Base-by-base conservation (phyloP, 2,888 invertebrate species). In the Lepidonotus clava region DNA sequence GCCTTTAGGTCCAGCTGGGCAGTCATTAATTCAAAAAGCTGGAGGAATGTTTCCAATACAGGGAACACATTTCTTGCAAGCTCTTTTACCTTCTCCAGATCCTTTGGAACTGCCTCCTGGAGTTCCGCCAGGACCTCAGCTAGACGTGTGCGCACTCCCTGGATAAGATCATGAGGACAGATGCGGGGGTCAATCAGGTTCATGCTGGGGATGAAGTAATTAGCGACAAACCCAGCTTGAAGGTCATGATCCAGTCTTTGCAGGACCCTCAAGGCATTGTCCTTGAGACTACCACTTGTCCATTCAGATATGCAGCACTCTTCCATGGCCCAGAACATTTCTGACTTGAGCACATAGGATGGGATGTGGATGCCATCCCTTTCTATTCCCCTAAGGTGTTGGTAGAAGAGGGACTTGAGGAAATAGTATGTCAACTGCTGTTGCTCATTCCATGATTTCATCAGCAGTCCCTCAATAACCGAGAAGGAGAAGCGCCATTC, bases 71-170 rank as follows among this genome's bases (percentile, higher is more conserved):
- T n/a, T n/a, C n/a, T n/a, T n/a, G n/a, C n/a, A n/a, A n/a, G n/a
- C n/a, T n/a, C n/a, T n/a, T n/a, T n/a, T n/a, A 71, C 32, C n/a
- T n/a, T 71, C 38, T 71, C 71, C 24, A 71, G 71, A 34, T 71
- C 71, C 6, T 6, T 71, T 71, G 71, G 71, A 4, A 71, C 6
- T 6, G 38, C 34, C 6, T 5, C 6, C n/a, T 71, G 32, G 32
- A 71, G 34, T 24, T 71, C 71, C 6, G 5, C 38, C 14, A 32
- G 34, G 14, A 6, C 38, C n/a, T 38, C 18, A 71, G 6, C n/a
- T 71, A 32, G 6, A 8, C 14, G n/a, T n/a, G n/a, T 38, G 14
- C 71, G n/a, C 8, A 71, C 71, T 14, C 14, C 34, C 6, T 71
- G 8, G 24, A n/a, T 11, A 6, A 71, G 71, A 11, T 6, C 71